These are phyloP conservation scores for Phrynocephalus vlangalii DNA, from an alignment of 2,797 vertebrate genomes.

Conservation along the genomic window DNA sequence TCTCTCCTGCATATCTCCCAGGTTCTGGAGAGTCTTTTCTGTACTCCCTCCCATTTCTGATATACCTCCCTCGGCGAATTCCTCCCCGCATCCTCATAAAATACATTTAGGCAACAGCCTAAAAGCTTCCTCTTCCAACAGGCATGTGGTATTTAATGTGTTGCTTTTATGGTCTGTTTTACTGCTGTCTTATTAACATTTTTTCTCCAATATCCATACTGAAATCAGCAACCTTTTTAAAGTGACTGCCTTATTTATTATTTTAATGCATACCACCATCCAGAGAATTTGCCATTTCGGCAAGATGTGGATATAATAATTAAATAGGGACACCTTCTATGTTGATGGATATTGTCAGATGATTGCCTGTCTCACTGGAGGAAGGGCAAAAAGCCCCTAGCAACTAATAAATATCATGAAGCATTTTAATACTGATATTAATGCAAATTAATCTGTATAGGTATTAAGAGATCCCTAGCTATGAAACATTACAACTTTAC, in stretches of 20 bases:
- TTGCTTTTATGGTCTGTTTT: not conserved
- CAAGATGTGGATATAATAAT: too few relatives aligned
- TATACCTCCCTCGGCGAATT: not conserved
- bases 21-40: not conserved
- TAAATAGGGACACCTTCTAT: not conserved
- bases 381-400: not conserved
- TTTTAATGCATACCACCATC: conserved; percentile 12
- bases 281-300: not conserved
- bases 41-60: not conserved
- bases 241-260: accelerated
- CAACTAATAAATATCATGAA: not conserved
- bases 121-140: not conserved
- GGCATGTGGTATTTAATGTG: not conserved
- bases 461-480: not conserved
- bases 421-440: conserved; percentile 48
- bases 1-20: not conserved
- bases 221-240: not conserved
- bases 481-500: not conserved
- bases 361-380: not conserved
- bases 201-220: too few relatives aligned
- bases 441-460: conserved; percentile 34
- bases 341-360: not conserved
- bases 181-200: not conserved
- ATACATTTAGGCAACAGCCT: not conserved
- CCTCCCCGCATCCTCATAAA: not conserved